Conservation (phyloP, 30 jellyfish, hydroid and myxozoan species). For the Cassiopea andromeda region DNA sequence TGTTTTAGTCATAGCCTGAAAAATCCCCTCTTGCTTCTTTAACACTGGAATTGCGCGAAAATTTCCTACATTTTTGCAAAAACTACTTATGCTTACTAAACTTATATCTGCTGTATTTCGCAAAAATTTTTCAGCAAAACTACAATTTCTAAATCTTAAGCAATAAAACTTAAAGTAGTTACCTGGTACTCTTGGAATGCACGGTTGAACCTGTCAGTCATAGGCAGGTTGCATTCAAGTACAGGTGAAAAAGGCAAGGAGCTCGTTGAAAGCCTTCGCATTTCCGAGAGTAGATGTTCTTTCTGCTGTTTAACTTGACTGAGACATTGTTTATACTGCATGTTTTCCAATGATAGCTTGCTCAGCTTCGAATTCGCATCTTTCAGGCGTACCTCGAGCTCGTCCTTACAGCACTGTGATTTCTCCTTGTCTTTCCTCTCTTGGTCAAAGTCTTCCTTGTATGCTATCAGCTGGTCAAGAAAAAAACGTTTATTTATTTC, state of each 20-base stretch:
- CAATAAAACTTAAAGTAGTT: neutral
- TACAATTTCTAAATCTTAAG: neutral
- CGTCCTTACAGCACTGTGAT: constrained; percentile 3
- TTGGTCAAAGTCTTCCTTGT: constrained; percentile 63
- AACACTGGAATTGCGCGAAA: too few relatives aligned
- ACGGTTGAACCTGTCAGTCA: neutral
- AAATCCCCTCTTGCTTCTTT: too few relatives aligned
- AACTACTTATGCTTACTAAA: too few relatives aligned
- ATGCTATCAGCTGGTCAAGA: constrained; percentile 29
- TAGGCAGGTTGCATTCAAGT: constrained; percentile 28
- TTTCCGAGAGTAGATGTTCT: constrained; percentile 61
- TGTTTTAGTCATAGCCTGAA: too few relatives aligned
- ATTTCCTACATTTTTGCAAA: too few relatives aligned
- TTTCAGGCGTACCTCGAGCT: constrained; percentile 20
- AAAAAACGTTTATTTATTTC: too few relatives aligned
- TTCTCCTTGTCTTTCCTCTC: constrained; percentile 69
- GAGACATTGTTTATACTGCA: constrained; percentile 23
- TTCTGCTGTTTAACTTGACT: constrained; percentile 61
- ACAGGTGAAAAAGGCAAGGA: constrained; percentile 73
- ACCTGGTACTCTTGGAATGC: neutral
- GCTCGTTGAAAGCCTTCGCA: constrained; percentile 65
- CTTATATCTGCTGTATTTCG: too few relatives aligned
- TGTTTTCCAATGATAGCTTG: constrained; percentile 35
- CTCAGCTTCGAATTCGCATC: constrained; percentile 28
- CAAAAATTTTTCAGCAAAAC: too few relatives aligned